phyloP scores from a whole-genome alignment of 2,113 vertebrate genomes.

The Prolemur simus region DNA sequence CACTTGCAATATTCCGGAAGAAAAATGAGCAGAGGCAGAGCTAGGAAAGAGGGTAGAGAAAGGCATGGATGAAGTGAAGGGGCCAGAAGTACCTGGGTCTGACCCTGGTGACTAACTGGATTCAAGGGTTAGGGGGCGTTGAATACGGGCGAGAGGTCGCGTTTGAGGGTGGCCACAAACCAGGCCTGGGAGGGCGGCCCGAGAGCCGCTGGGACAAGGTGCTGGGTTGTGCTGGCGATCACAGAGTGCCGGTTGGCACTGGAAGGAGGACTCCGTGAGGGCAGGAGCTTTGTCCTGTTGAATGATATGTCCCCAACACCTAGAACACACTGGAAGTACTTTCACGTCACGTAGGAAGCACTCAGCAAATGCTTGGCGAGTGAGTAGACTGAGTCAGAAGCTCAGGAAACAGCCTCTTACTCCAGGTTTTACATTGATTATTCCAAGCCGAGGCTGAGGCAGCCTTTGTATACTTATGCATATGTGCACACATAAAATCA shows the following conservation, averaged over 20 bases:
- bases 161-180: background rate
- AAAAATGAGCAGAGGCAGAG: background rate
- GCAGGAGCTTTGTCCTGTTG: background rate
- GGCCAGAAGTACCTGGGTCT: background rate
- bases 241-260: fast-evolving
- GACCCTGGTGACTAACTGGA: background rate
- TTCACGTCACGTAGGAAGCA: background rate
- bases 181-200: background rate
- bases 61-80: fast-evolving
- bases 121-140: background rate
- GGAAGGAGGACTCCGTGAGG: fast-evolving
- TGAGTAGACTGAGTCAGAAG: background rate
- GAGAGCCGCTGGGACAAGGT: background rate
- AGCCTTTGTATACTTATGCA: background rate
- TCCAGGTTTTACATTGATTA: conserved; percentile 4
- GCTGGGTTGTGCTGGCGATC: background rate
- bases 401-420: conserved; percentile 38
- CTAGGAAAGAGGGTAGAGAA: fast-evolving
- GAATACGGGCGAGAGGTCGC: background rate
- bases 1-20: background rate
- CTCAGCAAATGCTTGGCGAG: conserved; percentile 41
- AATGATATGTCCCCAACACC: background rate
- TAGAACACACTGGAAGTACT: background rate
- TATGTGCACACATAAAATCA: fast-evolving
- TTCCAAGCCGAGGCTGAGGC: background rate